Evolutionary conservation across 2,888 invertebrate species (phyloP).

Genomic region (Trypoxylon attenuatum): DNA sequence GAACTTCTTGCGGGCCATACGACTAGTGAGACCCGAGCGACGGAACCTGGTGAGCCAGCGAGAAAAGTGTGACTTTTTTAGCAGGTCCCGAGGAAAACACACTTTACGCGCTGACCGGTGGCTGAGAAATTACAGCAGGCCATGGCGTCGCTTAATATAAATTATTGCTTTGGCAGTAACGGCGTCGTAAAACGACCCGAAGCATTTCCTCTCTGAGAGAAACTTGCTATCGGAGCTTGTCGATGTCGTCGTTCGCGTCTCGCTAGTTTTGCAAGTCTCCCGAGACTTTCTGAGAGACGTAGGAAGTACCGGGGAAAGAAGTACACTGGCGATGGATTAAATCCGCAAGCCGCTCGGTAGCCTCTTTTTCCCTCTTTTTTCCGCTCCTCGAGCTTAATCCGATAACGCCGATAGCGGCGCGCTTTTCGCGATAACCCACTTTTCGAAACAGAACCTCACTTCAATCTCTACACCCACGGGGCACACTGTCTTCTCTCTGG

Average conservation of each 20-base stretch:
- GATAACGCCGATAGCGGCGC: constrained; percentile 9
- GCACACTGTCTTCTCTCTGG: no score
- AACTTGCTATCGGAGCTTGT: no score
- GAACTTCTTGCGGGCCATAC: background rate
- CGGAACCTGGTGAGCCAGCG: background rate
- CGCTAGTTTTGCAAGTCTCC: background rate
- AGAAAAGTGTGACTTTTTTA: background rate
- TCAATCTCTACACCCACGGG: constrained; percentile 2
- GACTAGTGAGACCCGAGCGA: background rate
- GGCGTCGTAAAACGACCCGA: no score
- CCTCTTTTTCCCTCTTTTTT: background rate
- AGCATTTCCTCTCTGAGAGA: no score
- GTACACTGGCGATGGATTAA: constrained; percentile 3
- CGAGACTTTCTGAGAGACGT: constrained; percentile 1
- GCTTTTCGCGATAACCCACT: constrained; percentile 23
- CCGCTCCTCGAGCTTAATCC: constrained; percentile 17
- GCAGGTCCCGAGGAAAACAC: background rate
- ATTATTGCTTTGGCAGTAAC: no score
- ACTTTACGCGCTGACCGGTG: background rate
- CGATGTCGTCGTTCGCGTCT: no score
- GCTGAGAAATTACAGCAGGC: no score
- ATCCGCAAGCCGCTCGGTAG: background rate
- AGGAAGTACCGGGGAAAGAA: background rate
- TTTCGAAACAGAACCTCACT: constrained; percentile 24
- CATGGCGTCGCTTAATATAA: no score